Base-by-base conservation (phyloP, 2,113 vertebrate species). In the Procavia capensis region DNA sequence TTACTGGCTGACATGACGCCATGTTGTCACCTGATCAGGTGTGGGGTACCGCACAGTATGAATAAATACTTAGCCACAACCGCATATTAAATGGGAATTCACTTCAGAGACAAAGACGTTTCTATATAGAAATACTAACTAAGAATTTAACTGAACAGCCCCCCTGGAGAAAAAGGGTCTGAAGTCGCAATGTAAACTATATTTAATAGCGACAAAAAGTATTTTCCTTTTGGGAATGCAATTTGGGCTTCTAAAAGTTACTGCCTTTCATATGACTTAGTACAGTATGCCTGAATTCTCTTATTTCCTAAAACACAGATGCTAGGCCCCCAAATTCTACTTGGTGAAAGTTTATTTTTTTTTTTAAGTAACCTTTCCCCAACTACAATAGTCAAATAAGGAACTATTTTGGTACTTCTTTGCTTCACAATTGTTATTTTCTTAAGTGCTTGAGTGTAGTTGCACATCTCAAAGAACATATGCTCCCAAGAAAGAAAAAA, bases 21-120 rank as follows among this genome's bases (percentile, higher is more conserved):
- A 98, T 94, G 80, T 90, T 93, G 98, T 97, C 97, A 98, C 97
- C 96, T 57, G 98, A 98, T 98, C 97, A 98, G 97, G 97, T 98
- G 98, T 97, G 97, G 93, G 96, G 96, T 91, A 75, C 92, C 80
- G 74, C 83, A 96, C 91, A 95, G 97, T 94, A 97, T 98, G 97
- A 98, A 98, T 97, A 98, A 98, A 98, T 98, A 97, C 97, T 98
- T 97, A 97, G 93, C 97, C 96, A 6, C 95, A 97, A 97, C 95
- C 86, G 72, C 97, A 95, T 97, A 98, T 97, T 94, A 97, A 96
- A 96, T 36, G 85, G 70, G 82, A 98, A 98, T 98, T 98, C 80
- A 92, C 97, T 96, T 39, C 19, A 47, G 90, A 98, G 91, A 98
- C 97, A 97, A 98, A 98, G 98, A 96, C 83, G 94, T 97, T 98